Evolutionary conservation across 1,140 invertebrate genomes (phyloP).

Genomic region (Caerostris extrusa): DNA sequence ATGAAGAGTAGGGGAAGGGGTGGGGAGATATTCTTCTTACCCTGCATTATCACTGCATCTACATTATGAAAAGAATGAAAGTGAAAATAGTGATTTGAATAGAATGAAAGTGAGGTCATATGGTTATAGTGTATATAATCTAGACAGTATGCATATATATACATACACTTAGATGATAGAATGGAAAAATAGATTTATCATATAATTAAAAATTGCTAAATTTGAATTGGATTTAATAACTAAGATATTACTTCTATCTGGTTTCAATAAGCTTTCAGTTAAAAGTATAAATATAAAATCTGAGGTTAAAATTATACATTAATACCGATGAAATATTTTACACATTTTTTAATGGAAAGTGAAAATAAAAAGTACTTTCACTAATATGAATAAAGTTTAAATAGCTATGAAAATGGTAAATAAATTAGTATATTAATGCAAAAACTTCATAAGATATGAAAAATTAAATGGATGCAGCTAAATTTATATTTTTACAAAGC

Average conservation of each 20-base stretch:
- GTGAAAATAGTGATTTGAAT: background rate
- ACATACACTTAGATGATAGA: background rate
- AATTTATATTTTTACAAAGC: too few species aligned
- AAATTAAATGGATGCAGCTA: too few species aligned
- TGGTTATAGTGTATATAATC: background rate
- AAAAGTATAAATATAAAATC: conserved; percentile 21
- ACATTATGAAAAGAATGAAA: too few species aligned
- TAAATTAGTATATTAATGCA: too few species aligned
- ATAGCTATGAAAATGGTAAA: too few species aligned
- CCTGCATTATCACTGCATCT: too few species aligned
- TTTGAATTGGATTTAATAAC: background rate
- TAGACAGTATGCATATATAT: background rate
- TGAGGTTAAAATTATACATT: background rate
- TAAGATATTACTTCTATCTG: background rate
- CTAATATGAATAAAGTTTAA: too few species aligned
- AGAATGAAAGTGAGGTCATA: background rate
- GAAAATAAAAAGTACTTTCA: background rate
- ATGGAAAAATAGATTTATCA: background rate
- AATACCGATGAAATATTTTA: background rate
- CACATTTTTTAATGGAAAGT: background rate
- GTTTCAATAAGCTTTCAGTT: background rate
- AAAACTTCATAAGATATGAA: too few species aligned
- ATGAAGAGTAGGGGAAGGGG: too few species aligned
- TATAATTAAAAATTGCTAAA: background rate
- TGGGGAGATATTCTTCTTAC: too few species aligned